Evolutionary conservation across 2,797 vertebrate species (phyloP), one percentile per base, ranked within the genome.

Genomic region (Brachymystax lenok): DNA sequence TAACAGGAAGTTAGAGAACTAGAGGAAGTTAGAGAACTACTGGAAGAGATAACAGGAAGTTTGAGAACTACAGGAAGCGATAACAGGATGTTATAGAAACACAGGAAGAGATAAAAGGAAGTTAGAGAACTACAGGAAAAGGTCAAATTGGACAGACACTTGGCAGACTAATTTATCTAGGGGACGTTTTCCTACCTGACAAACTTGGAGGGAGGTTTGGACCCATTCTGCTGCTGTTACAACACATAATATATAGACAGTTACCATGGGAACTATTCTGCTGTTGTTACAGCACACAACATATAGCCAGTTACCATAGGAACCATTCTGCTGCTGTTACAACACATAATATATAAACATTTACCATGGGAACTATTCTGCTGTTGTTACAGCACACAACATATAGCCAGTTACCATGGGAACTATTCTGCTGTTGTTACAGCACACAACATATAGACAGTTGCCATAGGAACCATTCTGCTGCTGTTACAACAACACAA

Each of bases 181-280:
- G 64, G 64, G 27, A 10, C 6, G 19, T 19, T 56, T 74, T 12
- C 69, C 78, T 81, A 94, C 94, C 94, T 95, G 88, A 93, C 91
- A 93, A 94, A 94, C 89, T 92, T 84, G 59, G 88, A 80, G 0
- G 83, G 50, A 3, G 87, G 67, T 56, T 77, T 77, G 54, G 84
- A 63, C 24, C 24, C 35, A 40, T 40, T 40, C 35, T 40, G 35
- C 35, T 40, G 35, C 35, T 40, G 35, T 40, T 40, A 40, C 35
- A 40, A 40, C 35, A 40, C 35, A 61, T 33, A n/a, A 30, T 12
- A 27, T n/a, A 56, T 28, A 16, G 46, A 13, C 30, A 16, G 52
- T 54, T 14, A 14, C 14, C 52, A 14, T 33, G 30, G 30, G 30
- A 33, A 33, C 30, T 33, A 33, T 5, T 33, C 30, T 33, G 30